These are phyloP conservation scores for Actenoides lindsayi DNA, from an alignment of 2,113 vertebrate species.

Conservation along the genomic window DNA sequence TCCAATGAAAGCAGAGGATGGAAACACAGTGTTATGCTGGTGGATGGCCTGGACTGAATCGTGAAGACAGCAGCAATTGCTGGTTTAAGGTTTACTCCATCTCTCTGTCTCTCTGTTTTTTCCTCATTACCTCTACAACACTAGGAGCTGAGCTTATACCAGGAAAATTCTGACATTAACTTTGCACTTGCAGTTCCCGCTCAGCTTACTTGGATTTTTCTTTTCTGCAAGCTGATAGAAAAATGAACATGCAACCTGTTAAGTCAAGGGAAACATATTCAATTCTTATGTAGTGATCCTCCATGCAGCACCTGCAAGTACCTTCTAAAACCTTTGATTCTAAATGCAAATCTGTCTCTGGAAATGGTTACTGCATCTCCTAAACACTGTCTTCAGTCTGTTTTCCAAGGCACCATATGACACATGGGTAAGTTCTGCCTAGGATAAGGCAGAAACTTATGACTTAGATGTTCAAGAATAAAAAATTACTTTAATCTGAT, in stretches of 20 bases:
- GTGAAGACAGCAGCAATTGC: background rate
- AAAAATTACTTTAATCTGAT: background rate
- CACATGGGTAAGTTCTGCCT: background rate
- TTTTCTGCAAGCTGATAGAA: background rate
- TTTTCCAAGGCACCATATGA: background rate
- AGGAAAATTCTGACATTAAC: background rate
- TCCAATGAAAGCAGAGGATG: constrained; percentile 51
- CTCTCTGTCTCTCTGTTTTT: background rate
- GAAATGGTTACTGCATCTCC: background rate
- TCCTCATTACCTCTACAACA: background rate
- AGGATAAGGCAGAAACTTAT: background rate
- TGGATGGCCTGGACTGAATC: constrained; percentile 27
- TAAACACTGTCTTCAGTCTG: background rate
- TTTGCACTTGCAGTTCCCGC: background rate
- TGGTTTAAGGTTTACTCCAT: background rate
- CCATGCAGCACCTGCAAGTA: background rate
- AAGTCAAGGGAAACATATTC: background rate
- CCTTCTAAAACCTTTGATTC: background rate
- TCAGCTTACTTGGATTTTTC: background rate
- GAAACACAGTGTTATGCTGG: constrained; percentile 17
- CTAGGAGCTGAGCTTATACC: background rate
- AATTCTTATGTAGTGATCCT: background rate
- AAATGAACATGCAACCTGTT: background rate
- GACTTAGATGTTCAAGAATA: background rate
- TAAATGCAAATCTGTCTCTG: background rate